Conservation (phyloP, 2,113 vertebrate genomes). For the Pogona vitticeps region DNA sequence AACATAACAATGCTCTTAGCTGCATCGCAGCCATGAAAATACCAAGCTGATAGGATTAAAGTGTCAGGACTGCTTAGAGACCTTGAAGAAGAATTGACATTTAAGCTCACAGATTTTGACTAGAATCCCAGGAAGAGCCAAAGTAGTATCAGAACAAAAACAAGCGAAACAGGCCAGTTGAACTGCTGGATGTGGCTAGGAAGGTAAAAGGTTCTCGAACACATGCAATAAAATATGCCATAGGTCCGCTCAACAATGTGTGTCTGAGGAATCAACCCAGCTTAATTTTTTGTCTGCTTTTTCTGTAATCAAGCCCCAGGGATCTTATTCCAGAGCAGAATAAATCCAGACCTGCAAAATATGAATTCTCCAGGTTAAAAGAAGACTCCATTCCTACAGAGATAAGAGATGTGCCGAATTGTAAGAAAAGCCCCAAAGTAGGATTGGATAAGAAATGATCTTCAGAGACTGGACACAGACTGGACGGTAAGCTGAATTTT, state of each 20-base stretch:
- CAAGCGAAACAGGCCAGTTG: slow-evolving; percentile 36
- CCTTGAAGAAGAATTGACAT: slow-evolving; percentile 16
- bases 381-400: not conserved
- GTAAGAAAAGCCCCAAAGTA: not conserved
- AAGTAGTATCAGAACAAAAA: slow-evolving; percentile 35
- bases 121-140: not conserved
- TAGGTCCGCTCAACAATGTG: slow-evolving; percentile 6
- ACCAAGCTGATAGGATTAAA: slow-evolving; percentile 27
- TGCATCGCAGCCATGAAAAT: slow-evolving; percentile 48
- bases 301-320: slow-evolving; percentile 30
- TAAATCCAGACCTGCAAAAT: not conserved
- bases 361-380: slow-evolving; percentile 8
- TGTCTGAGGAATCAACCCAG: not conserved
- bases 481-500: not conserved
- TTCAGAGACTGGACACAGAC: not conserved
- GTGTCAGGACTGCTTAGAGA: slow-evolving; percentile 11
- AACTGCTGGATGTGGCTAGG: slow-evolving; percentile 9
- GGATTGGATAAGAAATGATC: not conserved
- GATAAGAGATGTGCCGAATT: not conserved
- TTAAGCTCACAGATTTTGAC: not conserved
- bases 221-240: not conserved
- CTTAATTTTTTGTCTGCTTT: not conserved
- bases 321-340: not conserved
- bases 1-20: slow-evolving; percentile 21
- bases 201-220: not conserved